phyloP scores from a whole-genome alignment of 2,113 vertebrate species.

The Peucedramus taeniatus region DNA sequence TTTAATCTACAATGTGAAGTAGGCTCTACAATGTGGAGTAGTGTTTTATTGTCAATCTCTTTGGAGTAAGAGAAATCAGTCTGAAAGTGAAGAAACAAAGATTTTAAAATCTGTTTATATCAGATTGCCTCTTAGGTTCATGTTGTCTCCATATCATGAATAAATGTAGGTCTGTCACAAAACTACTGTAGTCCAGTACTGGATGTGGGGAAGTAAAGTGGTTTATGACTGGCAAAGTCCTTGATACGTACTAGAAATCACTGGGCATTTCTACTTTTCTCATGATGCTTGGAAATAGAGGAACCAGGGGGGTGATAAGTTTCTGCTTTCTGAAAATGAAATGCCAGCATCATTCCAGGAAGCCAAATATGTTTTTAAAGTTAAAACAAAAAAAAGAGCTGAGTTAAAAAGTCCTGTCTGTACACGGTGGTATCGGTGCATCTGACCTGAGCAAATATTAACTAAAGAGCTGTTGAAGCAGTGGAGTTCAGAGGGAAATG shows the following conservation, averaged over 20 bases:
- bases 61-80: background rate
- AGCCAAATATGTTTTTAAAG: background rate
- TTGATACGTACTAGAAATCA: background rate
- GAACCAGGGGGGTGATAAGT: too few species aligned
- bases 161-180: background rate
- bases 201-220: background rate
- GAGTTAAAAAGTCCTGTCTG: background rate
- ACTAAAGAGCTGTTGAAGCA: background rate
- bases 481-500: background rate
- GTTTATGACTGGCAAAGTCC: background rate
- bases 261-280: background rate
- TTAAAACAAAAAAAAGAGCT: too few species aligned
- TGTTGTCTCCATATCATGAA: background rate
- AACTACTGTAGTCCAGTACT: background rate
- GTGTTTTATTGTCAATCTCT: background rate
- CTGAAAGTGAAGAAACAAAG: background rate
- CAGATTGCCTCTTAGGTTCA: background rate
- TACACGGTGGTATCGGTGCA: accelerated
- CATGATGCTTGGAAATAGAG: background rate
- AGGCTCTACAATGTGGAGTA: background rate
- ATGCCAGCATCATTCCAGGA: background rate
- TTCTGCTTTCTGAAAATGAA: background rate
- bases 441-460: background rate
- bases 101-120: background rate
- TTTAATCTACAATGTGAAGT: background rate